These are phyloP conservation scores for Parapsyche elsis DNA, from an alignment of 1,140 invertebrate species.

Conservation along the genomic window DNA sequence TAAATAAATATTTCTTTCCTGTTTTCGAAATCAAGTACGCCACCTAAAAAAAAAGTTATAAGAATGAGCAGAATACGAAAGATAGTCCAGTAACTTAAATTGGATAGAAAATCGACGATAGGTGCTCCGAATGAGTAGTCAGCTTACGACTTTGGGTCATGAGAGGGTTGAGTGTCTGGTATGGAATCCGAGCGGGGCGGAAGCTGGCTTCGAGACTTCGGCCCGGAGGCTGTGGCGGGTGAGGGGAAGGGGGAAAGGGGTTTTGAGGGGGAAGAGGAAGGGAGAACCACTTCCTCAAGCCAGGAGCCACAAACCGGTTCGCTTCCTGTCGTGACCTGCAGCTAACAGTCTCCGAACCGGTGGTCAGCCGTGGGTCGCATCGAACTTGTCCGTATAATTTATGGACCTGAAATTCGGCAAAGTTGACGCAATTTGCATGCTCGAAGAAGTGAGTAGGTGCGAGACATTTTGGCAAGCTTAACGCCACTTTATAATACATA, in stretches of 20 bases:
- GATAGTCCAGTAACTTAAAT: too few species aligned
- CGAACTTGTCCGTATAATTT: background rate
- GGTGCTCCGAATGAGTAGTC: too few species aligned
- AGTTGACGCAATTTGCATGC: too few species aligned
- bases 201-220: slow-evolving; percentile 32
- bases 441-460: background rate
- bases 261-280: background rate
- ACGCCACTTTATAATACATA: too few species aligned
- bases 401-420: background rate
- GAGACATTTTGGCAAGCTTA: background rate
- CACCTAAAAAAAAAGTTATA: too few species aligned
- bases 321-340: slow-evolving; percentile 50
- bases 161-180: slow-evolving; percentile 24
- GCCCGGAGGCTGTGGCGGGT: slow-evolving; percentile 21
- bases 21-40: too few species aligned
- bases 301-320: slow-evolving; percentile 49
- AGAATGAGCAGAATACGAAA: too few species aligned
- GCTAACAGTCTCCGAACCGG: background rate
- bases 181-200: slow-evolving; percentile 49
- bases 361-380: background rate
- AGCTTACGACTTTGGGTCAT: background rate
- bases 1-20: too few species aligned
- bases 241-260: too few species aligned
- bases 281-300: slow-evolving; percentile 48
- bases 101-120: too few species aligned